Percentiles rank a stretch among this genome's conserved stretches.
These are phyloP conservation scores for Cynodonichthys magdalenae DNA, from an alignment of 2,797 vertebrate species.

Conservation along the genomic window DNA sequence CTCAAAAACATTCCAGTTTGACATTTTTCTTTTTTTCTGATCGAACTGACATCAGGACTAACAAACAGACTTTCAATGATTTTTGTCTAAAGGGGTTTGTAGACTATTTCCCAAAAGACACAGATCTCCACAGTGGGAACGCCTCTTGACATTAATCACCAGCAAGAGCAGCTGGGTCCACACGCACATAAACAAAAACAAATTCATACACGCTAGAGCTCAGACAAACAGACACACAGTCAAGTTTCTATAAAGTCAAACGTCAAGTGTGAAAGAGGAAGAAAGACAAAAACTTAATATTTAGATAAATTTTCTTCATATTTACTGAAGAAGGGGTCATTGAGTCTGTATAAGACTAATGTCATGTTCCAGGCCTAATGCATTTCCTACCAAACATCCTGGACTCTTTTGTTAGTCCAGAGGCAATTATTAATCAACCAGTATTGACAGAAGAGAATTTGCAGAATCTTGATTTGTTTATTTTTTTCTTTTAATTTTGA, in stretches of 20 bases:
- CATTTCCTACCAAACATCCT: constrained; percentile 16
- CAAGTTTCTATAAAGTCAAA: constrained; percentile 17
- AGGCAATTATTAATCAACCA: constrained; percentile 48
- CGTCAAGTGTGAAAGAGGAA: constrained; percentile 25
- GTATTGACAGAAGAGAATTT: constrained; percentile 30
- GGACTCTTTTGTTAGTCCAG: constrained; percentile 9
- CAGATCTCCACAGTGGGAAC: constrained; percentile 46
- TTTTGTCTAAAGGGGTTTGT: constrained; percentile 3
- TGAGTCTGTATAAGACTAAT: constrained; percentile 29
- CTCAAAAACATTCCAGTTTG: constrained; percentile 23
- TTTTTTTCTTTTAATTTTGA: constrained; percentile 32
- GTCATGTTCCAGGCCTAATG: constrained; percentile 11
- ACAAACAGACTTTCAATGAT: not conserved
- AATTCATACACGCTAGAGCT: constrained; percentile 8
- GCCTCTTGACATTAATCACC: constrained; percentile 35
- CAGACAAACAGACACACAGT: not conserved
- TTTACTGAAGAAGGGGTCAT: not conserved
- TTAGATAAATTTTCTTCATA: not conserved
- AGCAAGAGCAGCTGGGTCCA: constrained; percentile 53
- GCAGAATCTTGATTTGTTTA: constrained; percentile 23
- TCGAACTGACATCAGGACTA: constrained; percentile 2
- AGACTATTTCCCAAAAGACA: constrained; percentile 26
- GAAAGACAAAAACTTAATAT: not conserved
- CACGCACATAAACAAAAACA: constrained; percentile 15
- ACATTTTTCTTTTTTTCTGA: not conserved